A percentile compares a stretch with the other conserved stretches of the same genome.
These are phyloP conservation scores for Siniperca chuatsi DNA, from an alignment of 2,113 vertebrate species.

Conservation along the genomic window DNA sequence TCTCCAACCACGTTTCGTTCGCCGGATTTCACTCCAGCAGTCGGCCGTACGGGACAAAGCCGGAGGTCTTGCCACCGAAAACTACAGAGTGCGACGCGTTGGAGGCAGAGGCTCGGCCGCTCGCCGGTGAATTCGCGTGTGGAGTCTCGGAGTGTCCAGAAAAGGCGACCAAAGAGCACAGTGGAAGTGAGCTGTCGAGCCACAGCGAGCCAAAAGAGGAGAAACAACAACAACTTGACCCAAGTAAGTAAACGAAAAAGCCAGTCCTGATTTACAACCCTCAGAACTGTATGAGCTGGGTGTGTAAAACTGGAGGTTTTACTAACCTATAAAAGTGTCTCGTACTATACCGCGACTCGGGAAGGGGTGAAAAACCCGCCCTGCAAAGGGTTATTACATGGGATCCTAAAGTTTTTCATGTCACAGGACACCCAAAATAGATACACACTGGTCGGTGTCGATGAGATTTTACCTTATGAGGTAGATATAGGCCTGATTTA, in stretches of 20 bases:
- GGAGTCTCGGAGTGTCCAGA: slow-evolving; percentile 87
- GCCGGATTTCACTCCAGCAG: slow-evolving; percentile 88
- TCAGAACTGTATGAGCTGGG: slow-evolving; percentile 93
- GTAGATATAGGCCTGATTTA: neutral
- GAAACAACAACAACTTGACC: slow-evolving; percentile 97
- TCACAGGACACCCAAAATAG: slow-evolving; percentile 41
- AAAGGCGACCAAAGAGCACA: slow-evolving; percentile 83
- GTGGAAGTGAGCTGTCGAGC: slow-evolving; percentile 90
- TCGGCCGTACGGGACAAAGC: slow-evolving; percentile 91
- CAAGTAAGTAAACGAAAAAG: slow-evolving; percentile 98
- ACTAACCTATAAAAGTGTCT: slow-evolving; percentile 99
- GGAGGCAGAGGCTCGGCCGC: slow-evolving; percentile 86
- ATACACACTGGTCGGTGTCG: slow-evolving; percentile 5
- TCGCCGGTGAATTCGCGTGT: slow-evolving; percentile 87
- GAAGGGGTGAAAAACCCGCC: slow-evolving; percentile 83
- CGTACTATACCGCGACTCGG: slow-evolving; percentile 89
- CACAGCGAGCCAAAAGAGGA: slow-evolving; percentile 94
- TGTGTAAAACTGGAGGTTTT: slow-evolving; percentile 99
- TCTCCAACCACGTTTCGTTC: slow-evolving; percentile 86
- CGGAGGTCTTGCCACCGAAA: slow-evolving; percentile 87
- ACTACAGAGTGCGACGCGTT: slow-evolving; percentile 87
- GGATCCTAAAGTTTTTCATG: slow-evolving; percentile 54
- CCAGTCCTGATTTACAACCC: slow-evolving; percentile 94
- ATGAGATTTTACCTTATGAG: slow-evolving; percentile 7
- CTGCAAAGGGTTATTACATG: slow-evolving; percentile 82